phyloP scores from a whole-genome alignment of 2,113 vertebrate species.

The Saccopteryx leptura region DNA sequence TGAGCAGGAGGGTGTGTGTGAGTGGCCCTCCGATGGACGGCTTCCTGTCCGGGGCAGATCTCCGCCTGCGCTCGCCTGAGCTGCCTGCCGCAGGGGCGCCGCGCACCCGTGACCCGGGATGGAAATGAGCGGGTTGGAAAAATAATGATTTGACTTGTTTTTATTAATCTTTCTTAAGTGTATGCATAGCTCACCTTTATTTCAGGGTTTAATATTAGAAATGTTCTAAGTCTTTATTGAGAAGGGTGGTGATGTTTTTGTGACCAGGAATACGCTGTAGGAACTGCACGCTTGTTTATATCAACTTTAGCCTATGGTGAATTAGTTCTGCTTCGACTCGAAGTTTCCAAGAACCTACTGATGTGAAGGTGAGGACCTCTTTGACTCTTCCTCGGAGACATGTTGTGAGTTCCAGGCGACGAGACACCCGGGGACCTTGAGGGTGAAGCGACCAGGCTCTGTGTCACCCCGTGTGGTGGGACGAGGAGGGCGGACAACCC shows the following conservation, averaged over 20 bases:
- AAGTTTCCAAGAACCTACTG: background rate
- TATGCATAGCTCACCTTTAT: background rate
- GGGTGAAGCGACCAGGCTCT: background rate
- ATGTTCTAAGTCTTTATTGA: background rate
- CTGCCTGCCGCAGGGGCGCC: background rate
- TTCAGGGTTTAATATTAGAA: background rate
- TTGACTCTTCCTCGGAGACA: background rate
- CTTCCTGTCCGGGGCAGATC: background rate
- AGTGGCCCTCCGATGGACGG: background rate
- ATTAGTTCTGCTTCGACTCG: background rate
- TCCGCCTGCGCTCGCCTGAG: background rate
- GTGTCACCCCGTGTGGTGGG: fast-evolving
- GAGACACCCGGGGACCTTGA: background rate
- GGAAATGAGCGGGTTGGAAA: background rate
- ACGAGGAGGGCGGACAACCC: background rate
- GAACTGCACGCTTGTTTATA: background rate
- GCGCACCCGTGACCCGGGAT: background rate
- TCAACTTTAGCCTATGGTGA: background rate
- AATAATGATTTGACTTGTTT: background rate
- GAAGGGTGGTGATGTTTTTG: background rate
- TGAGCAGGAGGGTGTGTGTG: background rate
- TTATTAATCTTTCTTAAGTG: background rate
- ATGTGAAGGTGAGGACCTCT: background rate
- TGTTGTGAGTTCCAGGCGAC: background rate
- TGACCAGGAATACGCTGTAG: background rate